Evolutionary conservation across 1,140 invertebrate genomes (phyloP), one percentile per base, ranked within the genome.

Genomic region (Drosophila bocqueti): DNA sequence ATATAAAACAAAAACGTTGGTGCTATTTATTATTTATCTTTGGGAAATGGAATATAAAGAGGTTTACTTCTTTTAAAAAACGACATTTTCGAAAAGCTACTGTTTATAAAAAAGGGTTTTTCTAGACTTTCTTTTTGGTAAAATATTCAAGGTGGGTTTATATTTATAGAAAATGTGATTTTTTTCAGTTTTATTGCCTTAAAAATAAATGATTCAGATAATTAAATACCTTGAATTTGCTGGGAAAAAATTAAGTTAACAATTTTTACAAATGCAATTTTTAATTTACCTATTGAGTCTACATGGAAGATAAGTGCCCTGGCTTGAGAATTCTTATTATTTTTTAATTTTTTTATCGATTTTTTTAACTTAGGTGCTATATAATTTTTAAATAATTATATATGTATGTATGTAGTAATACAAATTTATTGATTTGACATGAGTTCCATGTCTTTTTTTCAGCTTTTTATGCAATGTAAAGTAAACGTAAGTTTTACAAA

Each of bases 61-160:
- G 4, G 11, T 1, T 16, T 3, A 18, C 1, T 1, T 6, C 0
- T 4, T 31, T n/a, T 4, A 0, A n/a, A 42, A n/a, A 42, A 8
- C 7, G 1, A n/a, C 7, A 9, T 40, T 40, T 3, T 42, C 0
- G 4, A 38, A 5, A 38, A 15, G 5, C 36, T 15, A 38, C 4
- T 15, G 16, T n/a, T 8, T 9, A 45, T 5, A 3, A 24, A 7
- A 21, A 7, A 0, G 4, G 0, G 9, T 2, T 21, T 9, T 43
- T 43, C 3, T 18, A 9, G 7, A 18, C 7, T 18, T 11, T 2
- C 10, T 21, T 10, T 7, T 46, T 21, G 2, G 2, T 21, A 21
- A 9, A 1, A 21, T 7, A 46, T 21, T 46, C 2, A 15, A 5
- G 9, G 0, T 18, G n/a, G 5, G 2, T 10, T n/a, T 42, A 16